A percentile compares a stretch with the other conserved stretches of the same genome.
phyloP scores from a whole-genome alignment of 1,140 invertebrate species.

The Mactra quadrangularis region DNA sequence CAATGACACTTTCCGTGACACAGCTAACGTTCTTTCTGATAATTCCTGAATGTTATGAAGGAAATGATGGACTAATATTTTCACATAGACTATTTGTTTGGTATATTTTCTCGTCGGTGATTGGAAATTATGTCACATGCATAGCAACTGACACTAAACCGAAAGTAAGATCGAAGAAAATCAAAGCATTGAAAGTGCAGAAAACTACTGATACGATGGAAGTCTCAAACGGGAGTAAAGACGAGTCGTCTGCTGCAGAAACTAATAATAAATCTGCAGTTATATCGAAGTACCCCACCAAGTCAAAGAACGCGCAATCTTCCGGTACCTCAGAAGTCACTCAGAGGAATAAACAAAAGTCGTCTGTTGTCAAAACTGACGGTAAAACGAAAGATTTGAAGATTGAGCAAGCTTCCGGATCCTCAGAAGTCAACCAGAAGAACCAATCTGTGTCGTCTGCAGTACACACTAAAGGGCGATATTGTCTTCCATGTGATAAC shows the following conservation, averaged over 20 bases:
- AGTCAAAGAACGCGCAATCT: too few species aligned
- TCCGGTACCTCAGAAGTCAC: too few species aligned
- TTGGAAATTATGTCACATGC: slow-evolving; percentile 51
- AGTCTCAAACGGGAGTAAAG: too few species aligned
- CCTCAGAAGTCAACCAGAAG: too few species aligned
- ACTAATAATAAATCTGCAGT: background rate
- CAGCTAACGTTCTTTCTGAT: slow-evolving; percentile 39
- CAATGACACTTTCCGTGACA: slow-evolving; percentile 13
- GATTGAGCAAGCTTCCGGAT: too few species aligned
- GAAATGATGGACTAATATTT: background rate
- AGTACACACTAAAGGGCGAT: background rate
- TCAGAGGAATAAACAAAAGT: too few species aligned
- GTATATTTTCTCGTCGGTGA: slow-evolving; percentile 34
- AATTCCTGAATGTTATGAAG: slow-evolving; percentile 29
- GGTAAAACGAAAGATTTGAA: too few species aligned
- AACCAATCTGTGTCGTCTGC: too few species aligned
- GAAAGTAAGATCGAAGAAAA: background rate
- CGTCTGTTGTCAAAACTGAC: too few species aligned
- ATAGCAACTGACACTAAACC: slow-evolving; percentile 15
- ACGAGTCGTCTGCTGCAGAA: too few species aligned
- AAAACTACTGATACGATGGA: too few species aligned
- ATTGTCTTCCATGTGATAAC: slow-evolving; percentile 47
- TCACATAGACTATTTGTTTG: slow-evolving; percentile 30
- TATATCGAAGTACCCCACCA: too few species aligned
- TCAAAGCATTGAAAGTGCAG: background rate